Conservation (phyloP, 1,140 invertebrate species). For the Aphis craccivora region DNA sequence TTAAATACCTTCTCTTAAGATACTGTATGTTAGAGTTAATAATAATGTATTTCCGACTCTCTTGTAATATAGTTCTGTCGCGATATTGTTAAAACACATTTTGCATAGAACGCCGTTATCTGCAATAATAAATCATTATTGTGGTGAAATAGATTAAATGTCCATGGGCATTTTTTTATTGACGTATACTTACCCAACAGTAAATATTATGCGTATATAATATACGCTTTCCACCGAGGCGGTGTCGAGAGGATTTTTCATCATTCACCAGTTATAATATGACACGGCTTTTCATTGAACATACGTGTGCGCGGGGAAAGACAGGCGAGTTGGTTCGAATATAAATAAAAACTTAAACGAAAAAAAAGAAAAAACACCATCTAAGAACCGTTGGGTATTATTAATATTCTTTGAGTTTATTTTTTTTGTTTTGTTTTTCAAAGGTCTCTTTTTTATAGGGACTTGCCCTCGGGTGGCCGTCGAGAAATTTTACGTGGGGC, state of each 20-base stretch:
- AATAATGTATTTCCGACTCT: not conserved
- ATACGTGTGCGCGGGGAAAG: not conserved
- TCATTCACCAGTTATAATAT: not conserved
- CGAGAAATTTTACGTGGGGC: not conserved
- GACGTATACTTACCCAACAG: not conserved
- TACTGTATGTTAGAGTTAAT: not conserved
- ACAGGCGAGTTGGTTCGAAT: too few species aligned
- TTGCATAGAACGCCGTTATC: not conserved
- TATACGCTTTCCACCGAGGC: not conserved
- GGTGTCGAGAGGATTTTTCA: not conserved
- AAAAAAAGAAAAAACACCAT: not conserved
- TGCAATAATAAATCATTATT: not conserved
- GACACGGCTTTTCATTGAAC: not conserved
- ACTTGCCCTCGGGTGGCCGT: not conserved
- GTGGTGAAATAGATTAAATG: not conserved
- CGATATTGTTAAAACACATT: not conserved
- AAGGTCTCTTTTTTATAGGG: not conserved
- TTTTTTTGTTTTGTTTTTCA: constrained; percentile 15
- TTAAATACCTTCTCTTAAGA: not conserved
- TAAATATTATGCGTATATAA: not conserved
- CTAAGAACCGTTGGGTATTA: not conserved
- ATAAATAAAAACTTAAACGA: not conserved
- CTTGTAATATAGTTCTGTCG: not conserved
- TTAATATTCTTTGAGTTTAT: constrained; percentile 34
- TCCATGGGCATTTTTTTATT: not conserved